Percentiles rank a stretch among this genome's conserved stretches.
Conservation (phyloP, 2,797 vertebrate genomes). For the Cynopterus sphinx region DNA sequence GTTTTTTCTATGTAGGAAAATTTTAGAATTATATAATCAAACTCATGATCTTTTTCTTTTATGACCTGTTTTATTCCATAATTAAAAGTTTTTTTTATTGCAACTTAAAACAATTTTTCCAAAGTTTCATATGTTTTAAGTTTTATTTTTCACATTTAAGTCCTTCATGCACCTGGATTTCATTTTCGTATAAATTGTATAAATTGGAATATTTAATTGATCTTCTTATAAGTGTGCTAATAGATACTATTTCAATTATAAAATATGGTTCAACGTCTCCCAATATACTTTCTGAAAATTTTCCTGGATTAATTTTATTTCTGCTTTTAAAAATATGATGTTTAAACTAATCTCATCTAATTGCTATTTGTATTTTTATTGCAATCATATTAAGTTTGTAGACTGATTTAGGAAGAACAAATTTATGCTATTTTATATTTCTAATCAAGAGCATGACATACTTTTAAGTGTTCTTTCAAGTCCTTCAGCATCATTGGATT, state of each 20-base stretch:
- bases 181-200: neutral
- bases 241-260: neutral
- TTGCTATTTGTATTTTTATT: neutral
- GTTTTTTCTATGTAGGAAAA: neutral
- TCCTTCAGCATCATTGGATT: neutral
- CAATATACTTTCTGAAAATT: neutral
- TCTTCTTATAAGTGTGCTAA: neutral
- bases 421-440: neutral
- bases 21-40: neutral
- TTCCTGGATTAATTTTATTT: neutral
- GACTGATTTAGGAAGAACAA: neutral
- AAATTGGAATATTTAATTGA: neutral
- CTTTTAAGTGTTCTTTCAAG: neutral
- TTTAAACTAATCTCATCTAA: neutral
- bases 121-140: neutral
- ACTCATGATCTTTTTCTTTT: neutral
- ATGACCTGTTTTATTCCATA: neutral
- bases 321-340: neutral
- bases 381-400: neutral
- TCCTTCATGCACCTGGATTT: neutral
- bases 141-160: constrained; percentile 17
- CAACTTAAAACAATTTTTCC: neutral
- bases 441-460: neutral
- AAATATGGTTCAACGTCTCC: neutral
- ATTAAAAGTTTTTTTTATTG: neutral